phyloP scores from a whole-genome alignment of 2,797 vertebrate species.

The Sphenopsis melanotis region DNA sequence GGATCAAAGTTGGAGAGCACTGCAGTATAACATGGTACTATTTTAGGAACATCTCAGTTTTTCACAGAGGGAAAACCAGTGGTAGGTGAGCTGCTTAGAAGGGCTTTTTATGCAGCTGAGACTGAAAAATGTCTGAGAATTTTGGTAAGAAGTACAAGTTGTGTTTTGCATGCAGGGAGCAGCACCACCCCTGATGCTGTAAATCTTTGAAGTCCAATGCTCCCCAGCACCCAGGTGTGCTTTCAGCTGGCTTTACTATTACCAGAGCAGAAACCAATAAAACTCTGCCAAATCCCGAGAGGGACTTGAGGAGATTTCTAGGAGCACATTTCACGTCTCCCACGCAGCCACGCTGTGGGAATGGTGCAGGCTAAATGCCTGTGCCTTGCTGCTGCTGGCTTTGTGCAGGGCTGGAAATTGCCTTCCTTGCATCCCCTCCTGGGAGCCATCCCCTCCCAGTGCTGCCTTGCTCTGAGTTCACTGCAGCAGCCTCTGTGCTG shows the following conservation, averaged over 20 bases:
- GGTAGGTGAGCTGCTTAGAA: not conserved
- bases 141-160: not conserved
- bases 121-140: not conserved
- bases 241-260: not conserved
- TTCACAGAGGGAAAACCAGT: not conserved
- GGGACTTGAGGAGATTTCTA: not conserved
- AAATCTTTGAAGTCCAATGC: not conserved
- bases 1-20: not conserved
- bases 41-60: not conserved
- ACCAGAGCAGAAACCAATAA: not conserved
- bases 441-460: not conserved
- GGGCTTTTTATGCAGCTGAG: not conserved
- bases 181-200: not conserved
- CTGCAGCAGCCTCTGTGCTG: not conserved
- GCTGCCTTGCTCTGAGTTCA: not conserved
- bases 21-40: rapidly evolving
- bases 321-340: not conserved
- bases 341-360: not conserved
- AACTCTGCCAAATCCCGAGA: not conserved
- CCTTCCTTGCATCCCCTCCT: not conserved
- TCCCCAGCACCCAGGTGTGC: not conserved
- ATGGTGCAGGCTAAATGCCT: not conserved
- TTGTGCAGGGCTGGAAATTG: not conserved
- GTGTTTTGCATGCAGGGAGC: not conserved
- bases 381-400: not conserved